Evolutionary conservation across 2,888 invertebrate species (phyloP).

Genomic region (Globia sparganii): DNA sequence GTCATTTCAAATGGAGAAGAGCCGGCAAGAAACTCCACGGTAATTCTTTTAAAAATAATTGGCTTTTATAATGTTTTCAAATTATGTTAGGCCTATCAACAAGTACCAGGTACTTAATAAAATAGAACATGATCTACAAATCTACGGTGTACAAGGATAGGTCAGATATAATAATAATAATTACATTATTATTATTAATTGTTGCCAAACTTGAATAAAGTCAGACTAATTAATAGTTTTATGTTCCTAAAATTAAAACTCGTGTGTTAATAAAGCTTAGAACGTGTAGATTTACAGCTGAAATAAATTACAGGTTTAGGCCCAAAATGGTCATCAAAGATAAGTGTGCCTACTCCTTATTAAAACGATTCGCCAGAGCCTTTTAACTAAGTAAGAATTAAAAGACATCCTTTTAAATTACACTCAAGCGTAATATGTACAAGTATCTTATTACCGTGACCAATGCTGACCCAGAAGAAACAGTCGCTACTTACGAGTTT

Average conservation of each 20-base stretch:
- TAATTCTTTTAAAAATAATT: too few relatives aligned
- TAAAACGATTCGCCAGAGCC: constrained; percentile 13
- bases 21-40: too few relatives aligned
- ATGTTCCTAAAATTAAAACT: neutral
- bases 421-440: neutral
- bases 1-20: too few relatives aligned
- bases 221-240: neutral
- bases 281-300: neutral
- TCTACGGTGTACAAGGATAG: too few relatives aligned
- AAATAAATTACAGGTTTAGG: neutral
- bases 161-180: too few relatives aligned
- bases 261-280: neutral
- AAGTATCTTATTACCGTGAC: neutral
- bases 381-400: neutral
- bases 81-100: too few relatives aligned
- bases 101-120: too few relatives aligned
- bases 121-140: too few relatives aligned
- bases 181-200: neutral
- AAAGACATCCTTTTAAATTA: constrained; percentile 9
- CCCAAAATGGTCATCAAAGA: constrained; percentile 22
- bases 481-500: neutral
- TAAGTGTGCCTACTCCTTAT: constrained; percentile 7
- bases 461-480: neutral
- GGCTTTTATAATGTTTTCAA: too few relatives aligned
- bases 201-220: neutral